A percentile compares a stretch with the other conserved stretches of the same genome.
Evolutionary conservation across 2,113 vertebrate species (phyloP).

Genomic region (Eira barbara): DNA sequence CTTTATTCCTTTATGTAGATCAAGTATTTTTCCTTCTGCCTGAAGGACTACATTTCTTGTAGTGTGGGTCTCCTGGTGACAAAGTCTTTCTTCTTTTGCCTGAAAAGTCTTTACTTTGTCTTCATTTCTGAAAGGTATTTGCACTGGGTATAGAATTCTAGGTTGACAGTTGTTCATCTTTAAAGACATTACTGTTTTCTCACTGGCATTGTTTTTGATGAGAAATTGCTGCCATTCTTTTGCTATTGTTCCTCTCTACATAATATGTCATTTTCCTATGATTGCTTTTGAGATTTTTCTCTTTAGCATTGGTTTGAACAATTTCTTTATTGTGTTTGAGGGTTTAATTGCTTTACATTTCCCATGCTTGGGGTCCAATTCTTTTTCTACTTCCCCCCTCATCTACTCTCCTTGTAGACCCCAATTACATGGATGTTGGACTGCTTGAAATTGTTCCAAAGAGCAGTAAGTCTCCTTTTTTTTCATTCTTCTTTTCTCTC

Average conservation of each 20-base stretch:
- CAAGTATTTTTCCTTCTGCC: background rate
- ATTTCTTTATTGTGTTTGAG: background rate
- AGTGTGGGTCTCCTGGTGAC: background rate
- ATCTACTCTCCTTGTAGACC: background rate
- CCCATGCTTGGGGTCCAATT: background rate
- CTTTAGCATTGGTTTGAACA: background rate
- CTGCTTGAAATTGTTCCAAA: background rate
- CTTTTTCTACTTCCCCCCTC: background rate
- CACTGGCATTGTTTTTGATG: background rate
- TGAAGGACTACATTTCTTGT: background rate
- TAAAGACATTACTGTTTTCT: background rate
- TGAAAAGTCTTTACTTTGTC: background rate
- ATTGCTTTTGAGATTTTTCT: background rate
- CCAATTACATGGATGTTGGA: background rate
- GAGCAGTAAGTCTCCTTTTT: background rate
- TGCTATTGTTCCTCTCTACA: background rate
- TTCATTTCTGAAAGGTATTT: conserved; percentile 1
- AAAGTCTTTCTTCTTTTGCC: background rate
- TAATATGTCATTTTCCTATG: background rate
- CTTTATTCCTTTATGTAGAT: background rate
- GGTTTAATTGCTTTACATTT: background rate
- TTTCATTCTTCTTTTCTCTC: background rate
- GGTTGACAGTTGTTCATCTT: background rate
- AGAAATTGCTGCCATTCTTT: background rate
- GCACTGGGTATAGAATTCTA: conserved; percentile 26